These are phyloP conservation scores for Pharmacophagus antenor DNA, from an alignment of 2,888 invertebrate genomes.

Conservation along the genomic window DNA sequence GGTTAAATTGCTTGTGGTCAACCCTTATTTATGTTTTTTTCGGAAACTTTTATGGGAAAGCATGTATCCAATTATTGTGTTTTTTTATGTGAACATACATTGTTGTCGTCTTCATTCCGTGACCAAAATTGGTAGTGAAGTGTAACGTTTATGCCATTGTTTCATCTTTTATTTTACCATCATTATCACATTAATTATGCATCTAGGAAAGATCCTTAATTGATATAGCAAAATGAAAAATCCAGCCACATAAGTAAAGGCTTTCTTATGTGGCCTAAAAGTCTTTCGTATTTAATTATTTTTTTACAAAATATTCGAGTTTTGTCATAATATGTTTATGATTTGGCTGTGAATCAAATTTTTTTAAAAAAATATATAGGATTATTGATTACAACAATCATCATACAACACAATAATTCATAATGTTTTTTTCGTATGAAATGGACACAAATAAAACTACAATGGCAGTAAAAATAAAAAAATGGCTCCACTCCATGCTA, in stretches of 20 bases:
- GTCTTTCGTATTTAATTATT: too few species aligned
- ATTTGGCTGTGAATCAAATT: too few species aligned
- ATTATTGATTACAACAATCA: too few species aligned
- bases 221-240: not conserved
- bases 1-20: constrained; percentile 33
- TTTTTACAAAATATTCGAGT: too few species aligned
- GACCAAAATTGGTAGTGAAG: not conserved
- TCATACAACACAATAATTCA: too few species aligned
- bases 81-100: not conserved
- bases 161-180: not conserved
- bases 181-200: not conserved
- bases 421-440: not conserved
- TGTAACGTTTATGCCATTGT: not conserved
- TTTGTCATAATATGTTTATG: too few species aligned
- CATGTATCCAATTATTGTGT: constrained; percentile 4
- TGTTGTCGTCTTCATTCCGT: not conserved
- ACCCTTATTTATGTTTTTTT: constrained; percentile 23
- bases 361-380: too few species aligned
- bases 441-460: not conserved
- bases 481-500: constrained; percentile 5
- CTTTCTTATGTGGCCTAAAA: not conserved
- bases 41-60: constrained; percentile 26
- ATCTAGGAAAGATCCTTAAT: not conserved
- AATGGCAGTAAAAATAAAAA: not conserved
- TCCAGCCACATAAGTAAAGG: not conserved